Base-by-base conservation (phyloP, 2,888 invertebrate genomes). In the Dendrolimus pini region DNA sequence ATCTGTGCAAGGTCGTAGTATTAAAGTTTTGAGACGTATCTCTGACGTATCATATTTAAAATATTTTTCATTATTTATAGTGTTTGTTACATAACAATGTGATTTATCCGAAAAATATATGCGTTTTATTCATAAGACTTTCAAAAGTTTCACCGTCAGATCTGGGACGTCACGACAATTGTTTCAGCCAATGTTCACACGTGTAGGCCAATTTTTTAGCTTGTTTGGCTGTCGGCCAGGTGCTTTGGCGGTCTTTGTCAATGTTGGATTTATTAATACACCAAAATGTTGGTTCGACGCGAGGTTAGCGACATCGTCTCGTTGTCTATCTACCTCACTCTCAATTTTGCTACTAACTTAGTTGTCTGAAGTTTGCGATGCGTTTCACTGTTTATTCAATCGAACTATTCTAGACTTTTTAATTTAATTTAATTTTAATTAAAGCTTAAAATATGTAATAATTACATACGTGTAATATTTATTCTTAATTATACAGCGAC, bases 181-280 rank as follows among this genome's bases (percentile, higher is more conserved):
- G 76, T 79, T 71, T 65, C 70, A 60, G 72, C 71, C 59, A 70
- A 68, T 62, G 69, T 63, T 66, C 64, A 66, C 63, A 61, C 67
- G 80, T 81, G 83, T 83, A 80, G 81, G 82, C 75, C 56, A 75
- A 70, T 78, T 85, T 87, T 85, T 85, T 80, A 70, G 65, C 66
- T 47, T 47, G 70, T 68, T 81, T 90, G 90, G 89, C 84, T 60
- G 64, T 0, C 58, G 59, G 82, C 89, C 90, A 90, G 85, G 69
- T 80, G 83, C 80, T 88, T 89, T 90, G 88, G 86, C 88, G 90
- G 89, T 90, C 90, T 90, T 82, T 90, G 90, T 90, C 90, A 90
- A 90, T 90, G 90, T 82, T 89, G 82, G 76, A 87, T 89, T 87
- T 90, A 90, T 90, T 91, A 89, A 89, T 90, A 89, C 75, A 79